Percentiles rank a stretch among this genome's conserved stretches.
phyloP scores from a whole-genome alignment of 2,797 vertebrate species.

The Scolopax bukidnonensis region DNA sequence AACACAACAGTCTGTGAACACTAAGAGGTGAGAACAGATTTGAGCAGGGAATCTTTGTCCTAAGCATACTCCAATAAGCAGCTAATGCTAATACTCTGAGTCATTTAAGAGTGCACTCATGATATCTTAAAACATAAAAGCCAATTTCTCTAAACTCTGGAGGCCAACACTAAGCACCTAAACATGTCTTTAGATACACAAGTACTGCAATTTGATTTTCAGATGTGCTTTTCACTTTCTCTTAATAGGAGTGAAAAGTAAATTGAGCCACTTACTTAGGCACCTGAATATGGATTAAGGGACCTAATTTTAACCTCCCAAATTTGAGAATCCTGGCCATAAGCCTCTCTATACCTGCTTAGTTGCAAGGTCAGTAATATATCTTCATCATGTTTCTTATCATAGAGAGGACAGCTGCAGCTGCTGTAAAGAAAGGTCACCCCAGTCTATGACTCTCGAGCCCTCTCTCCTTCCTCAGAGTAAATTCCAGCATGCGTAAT shows the following conservation, averaged over 20 bases:
- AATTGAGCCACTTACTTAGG: not conserved
- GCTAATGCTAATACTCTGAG: not conserved
- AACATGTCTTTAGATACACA: not conserved
- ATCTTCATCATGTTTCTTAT: not conserved
- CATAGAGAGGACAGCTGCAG: not conserved
- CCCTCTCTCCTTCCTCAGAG: not conserved
- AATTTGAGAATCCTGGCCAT: not conserved
- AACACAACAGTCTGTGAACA: not conserved
- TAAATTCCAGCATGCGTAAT: not conserved
- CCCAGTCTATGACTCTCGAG: not conserved
- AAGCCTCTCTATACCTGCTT: not conserved
- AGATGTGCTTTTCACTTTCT: not conserved
- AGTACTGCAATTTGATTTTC: not conserved
- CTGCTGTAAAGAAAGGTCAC: slow-evolving; percentile 20
- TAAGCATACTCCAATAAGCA: not conserved
- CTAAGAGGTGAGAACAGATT: not conserved
- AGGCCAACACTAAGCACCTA: not conserved
- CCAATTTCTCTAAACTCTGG: not conserved
- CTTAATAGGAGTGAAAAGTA: not conserved
- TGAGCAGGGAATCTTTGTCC: not conserved
- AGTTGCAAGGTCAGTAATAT: not conserved
- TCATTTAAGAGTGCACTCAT: not conserved
- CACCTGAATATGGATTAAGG: not conserved
- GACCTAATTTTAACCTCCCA: not conserved
- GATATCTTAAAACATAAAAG: not conserved